phyloP scores from a whole-genome alignment of 2,797 vertebrate species.

The Hephaestus fuliginosus region DNA sequence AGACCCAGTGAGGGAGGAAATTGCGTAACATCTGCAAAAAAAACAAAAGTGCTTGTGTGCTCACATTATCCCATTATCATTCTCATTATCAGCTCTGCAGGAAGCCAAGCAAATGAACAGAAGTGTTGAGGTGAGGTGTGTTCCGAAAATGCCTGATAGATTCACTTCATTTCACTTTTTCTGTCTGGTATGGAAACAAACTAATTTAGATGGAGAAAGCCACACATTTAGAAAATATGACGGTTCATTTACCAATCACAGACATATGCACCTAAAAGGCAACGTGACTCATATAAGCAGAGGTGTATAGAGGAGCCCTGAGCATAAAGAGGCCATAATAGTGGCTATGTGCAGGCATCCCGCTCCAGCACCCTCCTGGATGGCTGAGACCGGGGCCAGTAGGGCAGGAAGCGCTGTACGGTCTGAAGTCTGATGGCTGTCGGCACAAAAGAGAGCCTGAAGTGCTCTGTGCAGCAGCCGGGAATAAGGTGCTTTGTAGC shows the following conservation, averaged over 20 bases:
- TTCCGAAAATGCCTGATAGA: constrained; percentile 19
- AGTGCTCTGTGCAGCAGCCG: constrained; percentile 57
- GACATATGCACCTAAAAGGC: not conserved
- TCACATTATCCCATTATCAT: constrained; percentile 27
- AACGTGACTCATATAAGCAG: constrained; percentile 11
- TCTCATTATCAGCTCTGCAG: constrained; percentile 49
- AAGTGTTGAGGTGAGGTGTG: constrained; percentile 9
- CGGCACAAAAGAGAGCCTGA: constrained; percentile 54
- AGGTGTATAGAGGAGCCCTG: constrained; percentile 18
- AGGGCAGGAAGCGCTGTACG: constrained; percentile 62
- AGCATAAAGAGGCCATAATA: constrained; percentile 31
- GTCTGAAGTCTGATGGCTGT: constrained; percentile 66
- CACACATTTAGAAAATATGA: not conserved
- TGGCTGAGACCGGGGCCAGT: constrained; percentile 46
- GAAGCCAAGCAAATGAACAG: constrained; percentile 27
- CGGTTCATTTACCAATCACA: constrained; percentile 29
- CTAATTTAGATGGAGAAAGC: not conserved
- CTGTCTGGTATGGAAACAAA: not conserved
- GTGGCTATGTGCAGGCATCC: constrained; percentile 51
- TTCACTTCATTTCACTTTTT: not conserved
- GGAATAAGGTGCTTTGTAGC: constrained; percentile 71
- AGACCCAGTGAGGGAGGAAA: not conserved
- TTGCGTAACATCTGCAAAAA: constrained; percentile 31
- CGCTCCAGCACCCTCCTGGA: constrained; percentile 34
- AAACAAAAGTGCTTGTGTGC: constrained; percentile 4